Percentiles rank a stretch among this genome's conserved stretches.
phyloP scores from a whole-genome alignment of 2,888 invertebrate genomes.

The Ormyrus thymus region DNA sequence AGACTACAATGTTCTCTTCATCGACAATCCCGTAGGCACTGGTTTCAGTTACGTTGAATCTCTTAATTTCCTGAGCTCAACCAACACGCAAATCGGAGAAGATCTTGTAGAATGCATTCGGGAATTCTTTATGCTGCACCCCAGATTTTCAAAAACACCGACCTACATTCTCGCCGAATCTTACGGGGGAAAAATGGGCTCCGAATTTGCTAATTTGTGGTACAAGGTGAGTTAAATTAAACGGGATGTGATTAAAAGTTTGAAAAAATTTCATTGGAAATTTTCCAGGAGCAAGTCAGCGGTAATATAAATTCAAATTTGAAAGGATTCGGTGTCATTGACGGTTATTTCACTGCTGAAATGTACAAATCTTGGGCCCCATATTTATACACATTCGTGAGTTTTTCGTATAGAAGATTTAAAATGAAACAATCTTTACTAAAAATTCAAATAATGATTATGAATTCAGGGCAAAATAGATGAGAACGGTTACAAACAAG shows the following conservation, averaged over 20 bases:
- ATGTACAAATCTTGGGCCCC: slow-evolving; percentile 63
- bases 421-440: not conserved
- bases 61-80: slow-evolving; percentile 77
- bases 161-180: slow-evolving; percentile 92
- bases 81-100: slow-evolving; percentile 80
- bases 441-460: not conserved
- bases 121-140: slow-evolving; percentile 81
- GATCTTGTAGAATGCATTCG: slow-evolving; percentile 86
- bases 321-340: slow-evolving; percentile 65
- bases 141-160: slow-evolving; percentile 84
- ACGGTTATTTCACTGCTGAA: slow-evolving; percentile 66
- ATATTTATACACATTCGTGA: slow-evolving; percentile 49
- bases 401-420: slow-evolving; percentile 11
- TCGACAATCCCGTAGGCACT: slow-evolving; percentile 93
- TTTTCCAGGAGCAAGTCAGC: slow-evolving; percentile 55
- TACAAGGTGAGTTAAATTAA: slow-evolving; percentile 74
- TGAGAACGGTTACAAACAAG: slow-evolving; percentile 1
- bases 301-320: slow-evolving; percentile 62
- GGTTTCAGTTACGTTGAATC: slow-evolving; percentile 88
- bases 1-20: slow-evolving; percentile 88
- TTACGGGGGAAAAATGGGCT: slow-evolving; percentile 95
- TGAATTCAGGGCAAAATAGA: slow-evolving; percentile 42
- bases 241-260: not conserved
- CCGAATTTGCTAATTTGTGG: slow-evolving; percentile 83
- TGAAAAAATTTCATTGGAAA: not conserved